phyloP scores from a whole-genome alignment of 2,113 vertebrate genomes.

The Coturnix japonica region DNA sequence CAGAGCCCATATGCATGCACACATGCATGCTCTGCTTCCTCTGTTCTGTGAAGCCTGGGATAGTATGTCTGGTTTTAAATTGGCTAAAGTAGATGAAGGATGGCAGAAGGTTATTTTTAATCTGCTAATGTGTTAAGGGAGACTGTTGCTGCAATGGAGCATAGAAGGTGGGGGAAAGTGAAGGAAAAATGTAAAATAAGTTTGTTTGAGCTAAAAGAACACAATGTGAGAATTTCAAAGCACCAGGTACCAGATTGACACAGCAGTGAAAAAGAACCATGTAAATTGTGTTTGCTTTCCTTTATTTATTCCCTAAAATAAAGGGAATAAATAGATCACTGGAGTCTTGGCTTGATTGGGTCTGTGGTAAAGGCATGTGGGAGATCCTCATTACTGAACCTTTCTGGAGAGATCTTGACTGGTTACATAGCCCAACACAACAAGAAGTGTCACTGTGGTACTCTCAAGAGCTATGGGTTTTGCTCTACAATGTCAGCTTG shows the following conservation, averaged over 20 bases:
- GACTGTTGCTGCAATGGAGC: neutral
- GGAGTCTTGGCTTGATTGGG: neutral
- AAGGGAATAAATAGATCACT: neutral
- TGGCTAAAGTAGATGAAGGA: constrained; percentile 18
- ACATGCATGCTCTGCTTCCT: neutral
- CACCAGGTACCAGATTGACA: neutral
- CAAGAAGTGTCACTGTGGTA: neutral
- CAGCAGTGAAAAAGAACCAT: neutral
- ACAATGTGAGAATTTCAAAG: constrained; percentile 9
- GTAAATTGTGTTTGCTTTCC: neutral
- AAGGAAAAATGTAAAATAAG: constrained; percentile 2
- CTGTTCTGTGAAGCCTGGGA: neutral
- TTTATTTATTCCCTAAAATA: neutral
- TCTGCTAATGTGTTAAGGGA: constrained; percentile 15
- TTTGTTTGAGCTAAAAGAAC: constrained; percentile 5
- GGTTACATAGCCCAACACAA: neutral
- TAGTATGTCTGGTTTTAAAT: constrained; percentile 26
- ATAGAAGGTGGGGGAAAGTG: neutral
- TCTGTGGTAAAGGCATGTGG: neutral
- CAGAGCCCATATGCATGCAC: neutral
- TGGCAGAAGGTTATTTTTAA: constrained; percentile 56
- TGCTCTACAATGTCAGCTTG: neutral
- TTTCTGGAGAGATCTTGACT: neutral
- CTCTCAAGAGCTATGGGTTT: neutral
- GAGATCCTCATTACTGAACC: neutral